Conservation (phyloP, 2,113 vertebrate genomes). For the Sclerurus mexicanus region DNA sequence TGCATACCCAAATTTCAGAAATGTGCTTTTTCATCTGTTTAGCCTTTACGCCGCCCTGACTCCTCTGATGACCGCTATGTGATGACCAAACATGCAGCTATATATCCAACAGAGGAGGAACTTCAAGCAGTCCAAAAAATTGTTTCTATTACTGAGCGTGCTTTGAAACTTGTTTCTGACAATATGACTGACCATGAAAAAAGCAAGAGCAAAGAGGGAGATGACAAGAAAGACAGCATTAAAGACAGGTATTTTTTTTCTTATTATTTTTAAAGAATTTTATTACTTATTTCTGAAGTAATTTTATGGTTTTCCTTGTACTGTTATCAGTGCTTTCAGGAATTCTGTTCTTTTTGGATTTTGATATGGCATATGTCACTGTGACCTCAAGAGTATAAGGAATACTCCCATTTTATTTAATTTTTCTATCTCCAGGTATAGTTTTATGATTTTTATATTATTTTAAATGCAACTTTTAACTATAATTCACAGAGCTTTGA, state of each 20-base stretch:
- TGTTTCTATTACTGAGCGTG: conserved; percentile 94
- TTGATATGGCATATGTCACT: not conserved
- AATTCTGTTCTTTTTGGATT: not conserved
- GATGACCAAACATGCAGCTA: conserved; percentile 94
- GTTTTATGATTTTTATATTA: not conserved
- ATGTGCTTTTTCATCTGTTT: not conserved
- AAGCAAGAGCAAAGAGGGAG: conserved; percentile 81
- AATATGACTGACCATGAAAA: conserved; percentile 90
- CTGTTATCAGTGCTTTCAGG: not conserved
- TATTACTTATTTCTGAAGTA: not conserved
- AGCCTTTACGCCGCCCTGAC: conserved; percentile 91
- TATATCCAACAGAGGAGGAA: conserved; percentile 95
- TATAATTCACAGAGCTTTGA: conserved; percentile 82
- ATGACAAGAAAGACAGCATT: conserved; percentile 87
- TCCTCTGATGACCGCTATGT: conserved; percentile 97
- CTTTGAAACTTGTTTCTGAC: conserved; percentile 95
- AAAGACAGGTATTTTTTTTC: conserved; percentile 81
- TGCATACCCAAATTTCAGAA: not conserved
- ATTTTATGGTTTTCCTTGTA: not conserved
- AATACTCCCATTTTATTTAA: not conserved
- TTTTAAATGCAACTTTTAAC: conserved; percentile 31
- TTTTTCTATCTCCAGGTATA: not conserved
- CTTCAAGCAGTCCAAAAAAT: conserved; percentile 97
- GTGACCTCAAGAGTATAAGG: not conserved
- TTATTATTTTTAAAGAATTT: not conserved